Percentiles rank a stretch among this genome's conserved stretches.
phyloP scores from a whole-genome alignment of 1,140 invertebrate species.

The Drosophila littoralis region DNA sequence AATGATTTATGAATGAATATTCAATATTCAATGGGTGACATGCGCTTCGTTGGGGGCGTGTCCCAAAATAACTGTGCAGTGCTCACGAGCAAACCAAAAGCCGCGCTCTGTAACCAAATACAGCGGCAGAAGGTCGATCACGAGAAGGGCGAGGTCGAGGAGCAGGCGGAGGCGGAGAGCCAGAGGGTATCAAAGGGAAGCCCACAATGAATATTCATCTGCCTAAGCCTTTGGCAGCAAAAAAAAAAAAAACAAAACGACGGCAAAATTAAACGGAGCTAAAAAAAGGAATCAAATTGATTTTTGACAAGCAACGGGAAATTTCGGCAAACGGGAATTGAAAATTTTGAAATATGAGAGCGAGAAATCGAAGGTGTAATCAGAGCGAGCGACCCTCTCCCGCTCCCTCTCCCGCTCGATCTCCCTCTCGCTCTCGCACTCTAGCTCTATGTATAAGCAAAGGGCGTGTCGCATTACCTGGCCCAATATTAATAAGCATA shows the following conservation, averaged over 20 bases:
- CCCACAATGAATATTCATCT: conserved; percentile 16
- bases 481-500: conserved; percentile 74
- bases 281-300: conserved; percentile 42
- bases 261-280: conserved; percentile 36
- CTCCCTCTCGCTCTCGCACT: background rate
- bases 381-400: background rate
- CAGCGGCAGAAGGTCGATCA: conserved; percentile 29
- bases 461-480: conserved; percentile 72
- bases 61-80: conserved; percentile 43
- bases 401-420: background rate
- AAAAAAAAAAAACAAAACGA: conserved; percentile 26
- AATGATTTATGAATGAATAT: conserved; percentile 68
- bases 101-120: conserved; percentile 56
- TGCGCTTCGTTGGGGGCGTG: conserved; percentile 38
- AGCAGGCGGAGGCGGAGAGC: background rate
- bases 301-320: conserved; percentile 61
- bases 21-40: conserved; percentile 67
- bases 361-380: conserved; percentile 62
- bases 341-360: conserved; percentile 55
- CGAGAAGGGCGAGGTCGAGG: background rate
- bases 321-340: conserved; percentile 24
- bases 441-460: background rate
- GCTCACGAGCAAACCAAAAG: conserved; percentile 5
- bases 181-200: background rate
- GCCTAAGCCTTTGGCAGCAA: conserved; percentile 49